These are phyloP conservation scores for Siniperca scherzeri DNA, from an alignment of 2,797 vertebrate genomes.

Conservation along the genomic window DNA sequence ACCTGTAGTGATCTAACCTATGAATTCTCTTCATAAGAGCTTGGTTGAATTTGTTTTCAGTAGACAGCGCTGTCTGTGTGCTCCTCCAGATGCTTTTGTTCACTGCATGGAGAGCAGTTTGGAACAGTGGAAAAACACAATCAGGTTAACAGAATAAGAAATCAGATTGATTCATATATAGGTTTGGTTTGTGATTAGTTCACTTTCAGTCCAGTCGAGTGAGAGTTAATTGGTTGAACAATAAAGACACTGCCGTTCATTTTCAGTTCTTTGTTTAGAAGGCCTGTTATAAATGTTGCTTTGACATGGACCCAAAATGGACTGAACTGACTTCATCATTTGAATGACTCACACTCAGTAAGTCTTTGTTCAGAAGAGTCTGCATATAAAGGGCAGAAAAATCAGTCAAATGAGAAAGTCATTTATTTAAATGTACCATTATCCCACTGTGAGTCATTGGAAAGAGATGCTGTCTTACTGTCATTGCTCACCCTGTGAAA, in stretches of 20 bases:
- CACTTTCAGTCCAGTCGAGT: not conserved
- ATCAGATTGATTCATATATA: conserved; percentile 11
- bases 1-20: conserved; percentile 37
- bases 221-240: conserved; percentile 13
- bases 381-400: conserved; percentile 56
- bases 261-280: conserved; percentile 21
- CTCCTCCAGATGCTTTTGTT: not conserved
- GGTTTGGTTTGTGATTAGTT: conserved; percentile 9
- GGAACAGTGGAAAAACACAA: not conserved
- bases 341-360: conserved; percentile 59
- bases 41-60: not conserved
- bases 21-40: not conserved
- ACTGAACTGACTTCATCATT: conserved; percentile 51
- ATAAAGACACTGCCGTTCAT: conserved; percentile 9
- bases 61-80: not conserved
- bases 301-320: conserved; percentile 38
- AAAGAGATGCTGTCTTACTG: conserved; percentile 32
- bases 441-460: conserved; percentile 66
- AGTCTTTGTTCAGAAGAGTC: conserved; percentile 56
- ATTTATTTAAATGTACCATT: conserved; percentile 58
- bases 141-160: not conserved
- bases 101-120: not conserved
- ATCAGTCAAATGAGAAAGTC: conserved; percentile 65
- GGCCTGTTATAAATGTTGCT: conserved; percentile 34
- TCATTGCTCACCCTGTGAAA: conserved; percentile 49